Conservation (phyloP, 2,888 invertebrate genomes). For the Drosophila merina region DNA sequence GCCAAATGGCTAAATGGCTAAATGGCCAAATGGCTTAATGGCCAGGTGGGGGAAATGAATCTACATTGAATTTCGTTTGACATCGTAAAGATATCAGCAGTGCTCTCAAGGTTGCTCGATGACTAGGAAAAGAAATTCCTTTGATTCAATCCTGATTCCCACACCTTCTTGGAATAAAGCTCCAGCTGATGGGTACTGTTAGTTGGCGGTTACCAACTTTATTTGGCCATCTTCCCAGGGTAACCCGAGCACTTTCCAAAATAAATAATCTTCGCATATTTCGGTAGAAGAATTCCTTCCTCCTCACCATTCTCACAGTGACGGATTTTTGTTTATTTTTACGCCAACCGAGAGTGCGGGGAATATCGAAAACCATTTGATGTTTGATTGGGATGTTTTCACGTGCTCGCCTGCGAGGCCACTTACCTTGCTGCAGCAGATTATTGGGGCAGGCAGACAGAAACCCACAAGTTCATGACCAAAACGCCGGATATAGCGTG, state of each 20-base stretch:
- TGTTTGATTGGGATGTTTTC: constrained; percentile 16
- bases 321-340: constrained; percentile 19
- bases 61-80: constrained; percentile 18
- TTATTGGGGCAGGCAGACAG: not conserved
- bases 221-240: constrained; percentile 33
- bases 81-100: constrained; percentile 30
- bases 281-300: constrained; percentile 15
- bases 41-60: not conserved
- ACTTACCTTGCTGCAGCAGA: constrained; percentile 10
- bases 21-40: constrained; percentile 1
- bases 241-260: constrained; percentile 32
- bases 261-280: constrained; percentile 28
- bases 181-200: constrained; percentile 49
- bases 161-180: constrained; percentile 26
- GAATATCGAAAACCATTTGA: not conserved
- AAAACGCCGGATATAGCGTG: constrained; percentile 65
- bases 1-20: not conserved
- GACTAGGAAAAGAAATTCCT: not conserved
- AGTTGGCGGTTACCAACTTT: constrained; percentile 20
- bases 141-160: constrained; percentile 1
- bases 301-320: not conserved
- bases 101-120: constrained; percentile 15
- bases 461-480: constrained; percentile 73
- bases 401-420: constrained; percentile 24
- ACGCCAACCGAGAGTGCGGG: not conserved